Evolutionary conservation across 1,140 invertebrate genomes (phyloP), one percentile per base, ranked within the genome.

Genomic region (Scaptomyza pallida): DNA sequence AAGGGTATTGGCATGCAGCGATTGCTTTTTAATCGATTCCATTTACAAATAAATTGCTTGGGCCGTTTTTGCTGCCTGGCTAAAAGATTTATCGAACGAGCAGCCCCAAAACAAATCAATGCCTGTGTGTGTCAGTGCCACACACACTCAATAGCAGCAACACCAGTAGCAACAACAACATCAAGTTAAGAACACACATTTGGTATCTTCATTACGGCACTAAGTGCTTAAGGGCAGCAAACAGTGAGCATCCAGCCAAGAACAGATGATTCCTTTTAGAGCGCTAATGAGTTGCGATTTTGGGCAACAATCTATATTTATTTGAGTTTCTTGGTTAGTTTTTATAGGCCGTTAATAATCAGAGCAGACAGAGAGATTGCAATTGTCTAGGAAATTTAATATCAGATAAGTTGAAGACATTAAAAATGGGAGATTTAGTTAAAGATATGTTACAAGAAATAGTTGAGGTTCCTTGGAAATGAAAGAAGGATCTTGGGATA

Each of bases 1-100:
- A 9, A 13, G 30, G 55, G 33, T 61, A 51, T 26, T 70, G 55
- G 68, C 54, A 21, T 67, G 83, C 82, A 89, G 74, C 82, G 85
- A 90, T 90, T 90, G 89, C 89, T 89, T 90, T 90, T 90, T 90
- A 90, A 90, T 90, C 89, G 89, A 89, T 90, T 90, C 89, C 89
- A 89, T 90, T 90, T 90, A 88, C 78, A 90, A 89, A 90, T 90
- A 90, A 90, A 90, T 90, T 90, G 82, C 83, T 90, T 90, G 43
- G 62, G 33, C 56, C 56, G 48, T 51, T 62, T n/a, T 37, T 30
- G 26, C 26, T 30, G 26, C 26, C 33, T n/a, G 44, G 44, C 74
- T 47, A 41, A 35, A 75, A 88, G 82, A 86, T 86, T 86, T 86
- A 86, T 86, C 71, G 78, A 64, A 65, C 63, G 61, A 56, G 65